Conservation (phyloP, 2,888 invertebrate genomes). For the Perithous albicinctus region DNA sequence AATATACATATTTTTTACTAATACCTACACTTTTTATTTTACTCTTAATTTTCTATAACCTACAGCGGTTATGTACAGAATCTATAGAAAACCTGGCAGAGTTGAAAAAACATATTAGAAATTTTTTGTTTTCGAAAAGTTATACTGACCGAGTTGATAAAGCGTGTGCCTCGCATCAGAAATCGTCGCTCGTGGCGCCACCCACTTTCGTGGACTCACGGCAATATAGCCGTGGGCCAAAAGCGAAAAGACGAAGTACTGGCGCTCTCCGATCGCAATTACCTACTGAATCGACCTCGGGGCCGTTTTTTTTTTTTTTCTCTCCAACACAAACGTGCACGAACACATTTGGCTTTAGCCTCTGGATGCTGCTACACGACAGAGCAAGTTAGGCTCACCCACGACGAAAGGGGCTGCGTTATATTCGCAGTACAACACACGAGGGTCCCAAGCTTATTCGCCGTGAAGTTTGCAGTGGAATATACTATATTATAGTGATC, state of each 20-base stretch:
- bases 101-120: no score
- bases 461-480: constrained; percentile 53
- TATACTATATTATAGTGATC: constrained; percentile 65
- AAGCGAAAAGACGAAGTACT: constrained; percentile 52
- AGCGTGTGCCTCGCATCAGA: no score
- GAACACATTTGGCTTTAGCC: constrained; percentile 23
- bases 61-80: no score
- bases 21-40: no score
- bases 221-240: constrained; percentile 33
- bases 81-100: no score
- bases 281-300: constrained; percentile 15
- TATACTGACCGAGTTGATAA: no score
- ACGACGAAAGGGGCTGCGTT: constrained; percentile 50
- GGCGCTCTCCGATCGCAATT: constrained; percentile 50
- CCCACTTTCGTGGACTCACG: not conserved
- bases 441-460: not conserved
- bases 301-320: constrained; percentile 39
- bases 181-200: constrained; percentile 16
- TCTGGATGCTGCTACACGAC: constrained; percentile 12
- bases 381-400: constrained; percentile 71
- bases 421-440: constrained; percentile 16
- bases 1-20: no score
- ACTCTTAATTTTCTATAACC: no score
- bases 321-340: constrained; percentile 37
- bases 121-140: no score